Percentiles rank a stretch among this genome's conserved stretches.
Conservation (phyloP, 1,140 invertebrate species). For the Zaprionus davidi region DNA sequence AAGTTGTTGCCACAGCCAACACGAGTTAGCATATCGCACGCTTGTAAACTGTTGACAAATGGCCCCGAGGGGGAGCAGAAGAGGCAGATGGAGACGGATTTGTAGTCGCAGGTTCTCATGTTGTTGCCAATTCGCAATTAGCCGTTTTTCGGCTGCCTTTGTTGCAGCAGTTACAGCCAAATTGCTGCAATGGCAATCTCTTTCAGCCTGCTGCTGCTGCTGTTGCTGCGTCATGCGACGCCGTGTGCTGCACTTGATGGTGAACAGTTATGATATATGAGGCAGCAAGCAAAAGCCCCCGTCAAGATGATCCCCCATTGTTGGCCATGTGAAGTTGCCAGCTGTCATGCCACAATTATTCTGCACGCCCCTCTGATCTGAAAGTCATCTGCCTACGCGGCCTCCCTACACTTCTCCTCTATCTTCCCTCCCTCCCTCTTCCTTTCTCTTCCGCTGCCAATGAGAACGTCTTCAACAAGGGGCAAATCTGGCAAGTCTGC, state of each 20-base stretch:
- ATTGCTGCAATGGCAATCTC: constrained; percentile 38
- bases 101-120: constrained; percentile 22
- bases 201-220: neutral
- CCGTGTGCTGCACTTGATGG: constrained; percentile 47
- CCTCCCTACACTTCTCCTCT: neutral
- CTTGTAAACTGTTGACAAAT: constrained; percentile 49
- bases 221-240: constrained; percentile 23
- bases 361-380: constrained; percentile 26
- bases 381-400: constrained; percentile 55
- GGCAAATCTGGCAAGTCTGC: neutral
- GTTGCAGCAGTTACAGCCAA: constrained; percentile 19
- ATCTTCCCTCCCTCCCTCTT: neutral
- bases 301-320: constrained; percentile 50
- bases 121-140: constrained; percentile 39
- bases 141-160: constrained; percentile 12
- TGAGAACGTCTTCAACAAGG: neutral
- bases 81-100: neutral
- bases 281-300: neutral
- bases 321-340: constrained; percentile 63
- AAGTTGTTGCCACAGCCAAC: constrained; percentile 25
- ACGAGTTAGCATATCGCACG: constrained; percentile 33
- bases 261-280: constrained; percentile 75
- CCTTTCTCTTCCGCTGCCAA: neutral
- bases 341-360: constrained; percentile 55
- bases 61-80: neutral